These are phyloP conservation scores for Aleiodes testaceus DNA, from an alignment of 2,888 invertebrate genomes.

Conservation along the genomic window DNA sequence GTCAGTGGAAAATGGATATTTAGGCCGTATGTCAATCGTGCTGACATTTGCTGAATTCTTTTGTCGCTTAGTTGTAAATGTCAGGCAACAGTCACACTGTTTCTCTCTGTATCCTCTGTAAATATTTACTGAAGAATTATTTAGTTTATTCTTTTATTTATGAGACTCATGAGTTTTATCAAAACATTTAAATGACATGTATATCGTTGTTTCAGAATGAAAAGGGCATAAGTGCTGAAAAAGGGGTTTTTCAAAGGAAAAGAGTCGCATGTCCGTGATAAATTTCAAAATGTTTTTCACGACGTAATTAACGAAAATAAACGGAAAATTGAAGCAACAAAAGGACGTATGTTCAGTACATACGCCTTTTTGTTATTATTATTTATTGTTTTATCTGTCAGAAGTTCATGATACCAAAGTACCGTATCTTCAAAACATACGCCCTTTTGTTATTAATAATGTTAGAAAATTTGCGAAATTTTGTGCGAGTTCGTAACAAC, in stretches of 20 bases:
- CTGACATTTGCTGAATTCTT: slow-evolving; percentile 32
- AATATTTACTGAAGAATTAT: slow-evolving; percentile 19
- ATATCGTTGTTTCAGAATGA: too few relatives aligned
- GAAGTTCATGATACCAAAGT: too few relatives aligned
- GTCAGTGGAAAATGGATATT: slow-evolving; percentile 16
- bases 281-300: too few relatives aligned
- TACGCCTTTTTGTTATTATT: too few relatives aligned
- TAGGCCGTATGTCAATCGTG: slow-evolving; percentile 11
- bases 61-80: slow-evolving; percentile 15
- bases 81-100: neutral
- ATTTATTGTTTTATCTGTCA: too few relatives aligned
- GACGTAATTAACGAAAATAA: too few relatives aligned
- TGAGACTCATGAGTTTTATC: neutral
- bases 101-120: slow-evolving; percentile 15
- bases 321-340: too few relatives aligned
- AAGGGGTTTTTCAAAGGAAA: too few relatives aligned
- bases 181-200: neutral
- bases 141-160: neutral
- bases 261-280: too few relatives aligned
- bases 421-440: too few relatives aligned
- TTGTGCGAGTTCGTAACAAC: too few relatives aligned
- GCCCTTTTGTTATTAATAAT: too few relatives aligned
- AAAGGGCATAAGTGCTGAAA: neutral
- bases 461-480: neutral
- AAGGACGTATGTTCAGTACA: neutral